Base-by-base conservation (phyloP, 2,797 vertebrate genomes). In the Rousettus madagascariensis region DNA sequence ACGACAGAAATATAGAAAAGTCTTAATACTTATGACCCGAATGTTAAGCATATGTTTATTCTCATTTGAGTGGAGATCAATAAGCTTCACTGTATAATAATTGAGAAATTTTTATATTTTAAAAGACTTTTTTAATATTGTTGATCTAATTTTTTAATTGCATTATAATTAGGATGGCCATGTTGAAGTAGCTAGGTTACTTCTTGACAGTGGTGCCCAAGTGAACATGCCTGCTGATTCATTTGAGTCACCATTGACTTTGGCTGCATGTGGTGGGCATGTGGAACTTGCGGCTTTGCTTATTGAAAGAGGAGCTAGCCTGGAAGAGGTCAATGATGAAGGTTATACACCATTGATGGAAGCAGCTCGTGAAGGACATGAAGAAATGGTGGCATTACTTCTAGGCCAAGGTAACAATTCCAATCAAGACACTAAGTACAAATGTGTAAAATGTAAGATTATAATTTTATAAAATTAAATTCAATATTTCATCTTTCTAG, bases 181-280 rank as follows among this genome's bases (percentile, higher is more conserved):
- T 28, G 98, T 99, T 95, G 99, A 99, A 97, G 99, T 99, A 80
- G 99, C 99, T 7, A 97, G 99, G 65, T 95, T 99, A n/a, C 98
- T 99, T 65, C 98, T 99, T 65, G 99, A 99, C 97, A 99, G 99
- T 0, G 98, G 99, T 49, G 99, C 99, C 77, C 99, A 99, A 95
- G 99, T 99, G 96, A 99, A 99, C 97, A 99, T 99, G 99, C 99
- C 99, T 49, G 99, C 99, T 0, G 99, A 99, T 93, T 99, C 99
- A 0, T 99, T 99, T 8, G 99, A 99, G 97, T 99, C 99, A 24
- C 99, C 99, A 0, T 55, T 99, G 96, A 99, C 99, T 8, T 93
- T 99, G 97, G 99, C 98, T 72, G 99, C 99, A 24, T 99, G 99
- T n/a, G 99, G 99, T 0, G 98, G 99, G 59, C 99, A 99, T 3